Conservation (phyloP, 2,797 vertebrate genomes). For the Lithobates sylvaticus region DNA sequence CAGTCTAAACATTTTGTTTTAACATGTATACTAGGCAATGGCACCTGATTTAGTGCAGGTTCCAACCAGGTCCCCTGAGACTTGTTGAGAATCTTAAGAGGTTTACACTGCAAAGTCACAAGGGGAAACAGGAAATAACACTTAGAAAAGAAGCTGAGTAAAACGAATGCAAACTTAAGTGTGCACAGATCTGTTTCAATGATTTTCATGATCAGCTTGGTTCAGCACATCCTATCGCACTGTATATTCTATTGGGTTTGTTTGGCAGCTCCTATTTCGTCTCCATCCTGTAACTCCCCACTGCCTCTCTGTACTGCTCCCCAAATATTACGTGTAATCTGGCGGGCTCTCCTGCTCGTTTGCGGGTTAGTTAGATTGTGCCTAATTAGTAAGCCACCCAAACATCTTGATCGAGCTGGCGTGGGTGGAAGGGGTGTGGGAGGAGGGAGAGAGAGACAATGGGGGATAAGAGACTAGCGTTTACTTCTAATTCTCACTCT, state of each 20-base stretch:
- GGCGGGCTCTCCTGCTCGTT: conserved; percentile 31
- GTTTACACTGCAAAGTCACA: background rate
- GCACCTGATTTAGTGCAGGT: too few relatives aligned
- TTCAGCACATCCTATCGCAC: background rate
- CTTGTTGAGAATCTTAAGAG: background rate
- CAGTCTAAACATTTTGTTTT: too few relatives aligned
- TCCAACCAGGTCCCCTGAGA: background rate
- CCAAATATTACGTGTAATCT: conserved; percentile 27
- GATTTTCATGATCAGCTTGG: background rate
- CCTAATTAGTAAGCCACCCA: conserved; percentile 23
- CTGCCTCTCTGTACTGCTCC: background rate
- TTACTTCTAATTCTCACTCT: conserved; percentile 59
- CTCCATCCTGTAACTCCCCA: background rate
- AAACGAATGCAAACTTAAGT: background rate
- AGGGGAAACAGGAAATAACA: background rate
- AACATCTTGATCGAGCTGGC: conserved; percentile 55
- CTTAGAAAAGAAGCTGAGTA: background rate
- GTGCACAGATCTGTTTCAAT: background rate
- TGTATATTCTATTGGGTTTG: background rate
- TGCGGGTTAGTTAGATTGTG: conserved; percentile 39
- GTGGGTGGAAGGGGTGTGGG: conserved; percentile 41
- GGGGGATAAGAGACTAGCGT: conserved; percentile 55
- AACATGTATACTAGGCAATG: too few relatives aligned
- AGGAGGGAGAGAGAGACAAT: conserved; percentile 35
- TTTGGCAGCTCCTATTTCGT: background rate